A percentile compares a stretch with the other conserved stretches of the same genome.
These are phyloP conservation scores for Battus philenor DNA, from an alignment of 1,140 invertebrate genomes.

Conservation along the genomic window DNA sequence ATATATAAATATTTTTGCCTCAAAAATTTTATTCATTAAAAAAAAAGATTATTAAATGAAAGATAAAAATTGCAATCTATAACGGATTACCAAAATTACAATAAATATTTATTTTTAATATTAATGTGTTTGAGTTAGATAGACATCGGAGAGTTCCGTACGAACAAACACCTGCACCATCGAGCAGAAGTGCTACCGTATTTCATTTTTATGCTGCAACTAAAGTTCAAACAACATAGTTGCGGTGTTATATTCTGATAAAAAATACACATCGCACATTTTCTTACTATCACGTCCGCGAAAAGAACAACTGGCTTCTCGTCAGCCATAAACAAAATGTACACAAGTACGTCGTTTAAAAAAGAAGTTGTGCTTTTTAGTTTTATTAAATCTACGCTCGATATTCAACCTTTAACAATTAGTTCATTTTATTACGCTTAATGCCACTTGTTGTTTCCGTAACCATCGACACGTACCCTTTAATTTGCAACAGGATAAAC, in stretches of 20 bases:
- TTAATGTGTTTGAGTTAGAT: too few relatives aligned
- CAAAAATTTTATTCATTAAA: too few relatives aligned
- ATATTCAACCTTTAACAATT: neutral
- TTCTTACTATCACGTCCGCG: conserved; percentile 8
- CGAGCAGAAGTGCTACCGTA: conserved; percentile 1
- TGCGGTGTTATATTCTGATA: conserved; percentile 2
- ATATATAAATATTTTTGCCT: too few relatives aligned
- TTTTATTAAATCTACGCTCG: neutral
- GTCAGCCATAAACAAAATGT: neutral
- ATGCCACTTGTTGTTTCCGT: too few relatives aligned
- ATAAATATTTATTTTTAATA: too few relatives aligned
- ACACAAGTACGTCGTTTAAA: neutral
- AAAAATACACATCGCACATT: conserved; percentile 8
- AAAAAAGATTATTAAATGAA: too few relatives aligned
- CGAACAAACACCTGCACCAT: conserved; percentile 3
- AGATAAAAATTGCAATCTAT: too few relatives aligned
- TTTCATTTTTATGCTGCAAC: conserved; percentile 1
- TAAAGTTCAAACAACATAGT: conserved; percentile 6
- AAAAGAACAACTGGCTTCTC: too few relatives aligned
- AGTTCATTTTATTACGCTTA: too few relatives aligned
- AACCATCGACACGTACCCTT: too few relatives aligned
- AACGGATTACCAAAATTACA: too few relatives aligned
- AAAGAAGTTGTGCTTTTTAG: neutral
- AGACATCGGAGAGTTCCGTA: too few relatives aligned
- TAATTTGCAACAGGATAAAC: neutral